Evolutionary conservation across 2,888 invertebrate species (phyloP).

Genomic region (Parasteatoda lunata): DNA sequence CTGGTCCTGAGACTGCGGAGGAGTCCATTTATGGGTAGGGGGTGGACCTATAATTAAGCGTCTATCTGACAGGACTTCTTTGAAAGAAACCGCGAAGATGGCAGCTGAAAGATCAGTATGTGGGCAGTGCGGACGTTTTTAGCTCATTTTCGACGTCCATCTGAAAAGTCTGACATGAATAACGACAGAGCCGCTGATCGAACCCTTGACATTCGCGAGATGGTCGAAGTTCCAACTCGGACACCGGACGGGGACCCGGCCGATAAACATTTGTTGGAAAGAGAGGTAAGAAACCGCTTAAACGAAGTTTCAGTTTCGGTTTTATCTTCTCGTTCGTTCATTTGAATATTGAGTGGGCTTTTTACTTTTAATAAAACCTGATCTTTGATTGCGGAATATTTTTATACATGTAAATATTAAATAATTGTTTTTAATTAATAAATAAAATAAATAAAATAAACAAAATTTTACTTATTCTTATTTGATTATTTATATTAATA

Average conservation of each 20-base stretch:
- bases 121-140: slow-evolving; percentile 48
- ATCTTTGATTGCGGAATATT: too few relatives aligned
- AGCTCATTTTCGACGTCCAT: neutral
- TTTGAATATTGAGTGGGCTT: too few relatives aligned
- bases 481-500: too few relatives aligned
- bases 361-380: too few relatives aligned
- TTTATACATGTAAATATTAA: too few relatives aligned
- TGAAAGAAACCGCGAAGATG: slow-evolving; percentile 33
- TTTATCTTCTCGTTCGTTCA: neutral
- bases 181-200: slow-evolving; percentile 35
- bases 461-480: too few relatives aligned
- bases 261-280: slow-evolving; percentile 58
- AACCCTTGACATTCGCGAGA: slow-evolving; percentile 45
- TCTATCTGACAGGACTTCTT: neutral
- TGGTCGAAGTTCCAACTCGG: slow-evolving; percentile 45
- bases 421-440: too few relatives aligned
- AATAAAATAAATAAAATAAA: too few relatives aligned
- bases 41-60: neutral
- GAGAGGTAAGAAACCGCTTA: slow-evolving; percentile 50
- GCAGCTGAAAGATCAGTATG: slow-evolving; percentile 33
- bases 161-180: slow-evolving; percentile 39
- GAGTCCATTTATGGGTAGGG: slow-evolving; percentile 16
- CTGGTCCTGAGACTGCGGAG: slow-evolving; percentile 22
- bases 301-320: slow-evolving; percentile 13
- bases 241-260: slow-evolving; percentile 55